phyloP scores from a whole-genome alignment of 2,113 vertebrate species.

The Illadopsis cleaveri region DNA sequence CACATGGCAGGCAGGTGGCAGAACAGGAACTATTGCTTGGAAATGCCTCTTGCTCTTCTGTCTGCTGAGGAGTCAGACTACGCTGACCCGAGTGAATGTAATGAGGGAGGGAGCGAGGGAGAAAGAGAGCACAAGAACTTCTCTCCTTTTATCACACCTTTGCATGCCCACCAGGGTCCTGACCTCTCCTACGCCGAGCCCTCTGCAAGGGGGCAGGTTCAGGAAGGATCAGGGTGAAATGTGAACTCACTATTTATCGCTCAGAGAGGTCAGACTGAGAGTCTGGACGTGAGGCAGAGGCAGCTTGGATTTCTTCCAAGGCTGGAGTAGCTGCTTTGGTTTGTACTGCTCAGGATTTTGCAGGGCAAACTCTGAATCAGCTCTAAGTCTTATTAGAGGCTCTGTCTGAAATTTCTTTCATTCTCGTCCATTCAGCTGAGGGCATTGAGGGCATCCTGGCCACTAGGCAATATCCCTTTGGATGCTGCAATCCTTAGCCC shows the following conservation, averaged over 20 bases:
- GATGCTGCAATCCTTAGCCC: not conserved
- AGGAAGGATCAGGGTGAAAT: constrained; percentile 51
- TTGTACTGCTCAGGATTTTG: constrained; percentile 41
- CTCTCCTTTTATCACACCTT: constrained; percentile 65
- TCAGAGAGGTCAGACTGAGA: constrained; percentile 45
- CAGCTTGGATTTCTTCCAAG: constrained; percentile 53
- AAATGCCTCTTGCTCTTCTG: constrained; percentile 39
- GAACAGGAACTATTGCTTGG: not conserved
- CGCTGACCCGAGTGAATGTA: constrained; percentile 13
- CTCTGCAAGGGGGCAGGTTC: constrained; percentile 54
- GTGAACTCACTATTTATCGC: constrained; percentile 57
- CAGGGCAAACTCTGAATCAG: constrained; percentile 56
- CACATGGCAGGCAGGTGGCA: constrained; percentile 33
- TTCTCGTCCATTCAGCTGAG: constrained; percentile 19
- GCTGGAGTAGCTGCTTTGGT: constrained; percentile 32
- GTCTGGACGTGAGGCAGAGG: constrained; percentile 46
- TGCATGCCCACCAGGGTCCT: constrained; percentile 19
- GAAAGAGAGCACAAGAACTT: constrained; percentile 32
- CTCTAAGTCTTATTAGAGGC: constrained; percentile 5
- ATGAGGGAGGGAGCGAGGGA: constrained; percentile 40
- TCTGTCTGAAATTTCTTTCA: constrained; percentile 41
- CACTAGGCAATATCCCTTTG: not conserved
- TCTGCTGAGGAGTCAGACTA: constrained; percentile 33
- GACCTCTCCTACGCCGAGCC: constrained; percentile 22
- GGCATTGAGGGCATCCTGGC: constrained; percentile 25